Evolutionary conservation across 2,797 vertebrate species (phyloP).

Genomic region (Eleutherodactylus coqui): DNA sequence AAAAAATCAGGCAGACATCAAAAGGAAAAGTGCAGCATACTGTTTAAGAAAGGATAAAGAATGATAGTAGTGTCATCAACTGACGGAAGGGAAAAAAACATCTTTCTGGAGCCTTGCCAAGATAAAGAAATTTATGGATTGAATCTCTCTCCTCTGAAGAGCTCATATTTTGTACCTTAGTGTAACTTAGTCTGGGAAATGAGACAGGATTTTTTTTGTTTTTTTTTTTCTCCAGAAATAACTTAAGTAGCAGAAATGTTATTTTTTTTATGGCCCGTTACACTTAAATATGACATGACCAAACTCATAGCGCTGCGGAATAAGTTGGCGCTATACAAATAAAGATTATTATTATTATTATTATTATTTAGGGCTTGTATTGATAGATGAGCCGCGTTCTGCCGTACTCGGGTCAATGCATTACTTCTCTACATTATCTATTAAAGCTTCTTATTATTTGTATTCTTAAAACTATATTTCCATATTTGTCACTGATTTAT

Average conservation of each 20-base stretch:
- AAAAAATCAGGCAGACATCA: conserved; percentile 63
- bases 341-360: too few relatives aligned
- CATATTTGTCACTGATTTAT: conserved; percentile 21
- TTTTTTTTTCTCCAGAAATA: conserved; percentile 38
- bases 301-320: too few relatives aligned
- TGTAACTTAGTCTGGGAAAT: conserved; percentile 34
- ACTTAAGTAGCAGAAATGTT: conserved; percentile 38
- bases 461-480: conserved; percentile 26
- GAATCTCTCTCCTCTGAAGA: conserved; percentile 50
- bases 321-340: too few relatives aligned
- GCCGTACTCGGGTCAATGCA: neutral
- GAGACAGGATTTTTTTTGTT: conserved; percentile 31
- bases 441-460: conserved; percentile 4
- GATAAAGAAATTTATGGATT: conserved; percentile 52
- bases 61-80: conserved; percentile 58
- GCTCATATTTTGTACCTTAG: conserved; percentile 50
- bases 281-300: conserved; percentile 26
- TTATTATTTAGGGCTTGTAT: conserved; percentile 26
- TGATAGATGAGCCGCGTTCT: conserved; percentile 11
- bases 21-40: conserved; percentile 64
- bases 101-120: conserved; percentile 54
- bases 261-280: conserved; percentile 26
- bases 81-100: conserved; percentile 63
- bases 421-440: neutral
- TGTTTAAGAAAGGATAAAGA: conserved; percentile 62